Base-by-base conservation (phyloP, 2,888 invertebrate genomes). In the Stratiomys singularior region DNA sequence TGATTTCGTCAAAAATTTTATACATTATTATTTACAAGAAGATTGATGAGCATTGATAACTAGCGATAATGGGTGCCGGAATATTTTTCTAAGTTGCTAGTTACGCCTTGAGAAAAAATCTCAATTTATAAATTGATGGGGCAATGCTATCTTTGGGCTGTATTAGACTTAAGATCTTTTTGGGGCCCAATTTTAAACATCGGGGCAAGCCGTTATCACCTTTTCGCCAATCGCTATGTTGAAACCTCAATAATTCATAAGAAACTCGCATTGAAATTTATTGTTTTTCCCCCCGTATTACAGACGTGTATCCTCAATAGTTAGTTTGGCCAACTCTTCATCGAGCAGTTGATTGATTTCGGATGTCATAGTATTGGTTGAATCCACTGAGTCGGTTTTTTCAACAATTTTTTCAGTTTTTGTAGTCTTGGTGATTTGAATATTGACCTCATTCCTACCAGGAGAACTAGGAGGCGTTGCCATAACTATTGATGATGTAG, bases 301-400 rank as follows among this genome's bases (percentile, higher is more conserved):
- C 30, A 82, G 78, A 67, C 80, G 81, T 69, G 80, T 81, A 64
- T 82, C 82, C 77, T 83, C 83, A 76, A 81, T 76, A 66, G 82
- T 82, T 78, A 87, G 80, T 81, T 85, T 87, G 77, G 83, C 83
- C 4, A 87, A 81, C 81, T 86, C 87, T 76, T 85, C 86, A 76
- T 87, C 87, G 37, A 87, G 81, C 79, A 86, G 79, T 66, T 85
- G 84, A 81, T 85, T 85, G 18, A 86, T 86, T 80, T 87, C 86
- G 63, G 83, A 83, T 18, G 83, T 83, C 44, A 86, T 81, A 66
- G 84, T 84, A 80, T 83, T 80, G 72, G 85, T 85, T 1, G 79
- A 78, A 78, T 79, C 79, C 25, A 77, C 15, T 25, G 84, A 83
- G 76, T 82, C 84, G 18, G 83, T 81, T 77, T 84, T 84, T 79